phyloP scores from a whole-genome alignment of 2,797 vertebrate genomes.

The Lepilemur ruficaudatus region DNA sequence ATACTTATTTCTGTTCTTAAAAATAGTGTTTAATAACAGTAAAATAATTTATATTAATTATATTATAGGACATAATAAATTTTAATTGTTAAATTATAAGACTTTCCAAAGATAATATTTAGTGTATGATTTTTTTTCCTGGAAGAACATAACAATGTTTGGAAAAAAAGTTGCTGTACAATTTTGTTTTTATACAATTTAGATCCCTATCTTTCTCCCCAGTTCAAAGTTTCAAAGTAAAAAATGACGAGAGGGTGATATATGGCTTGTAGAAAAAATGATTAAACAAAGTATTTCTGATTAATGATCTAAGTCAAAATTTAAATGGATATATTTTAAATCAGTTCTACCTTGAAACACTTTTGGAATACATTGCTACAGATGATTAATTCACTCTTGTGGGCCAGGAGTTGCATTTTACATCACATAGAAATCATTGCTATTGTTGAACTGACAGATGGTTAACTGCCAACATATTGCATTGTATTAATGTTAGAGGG shows the following conservation, averaged over 20 bases:
- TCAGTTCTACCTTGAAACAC: neutral
- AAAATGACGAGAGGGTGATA: neutral
- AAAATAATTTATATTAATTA: neutral
- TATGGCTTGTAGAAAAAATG: neutral
- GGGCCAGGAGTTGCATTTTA: conserved; percentile 16
- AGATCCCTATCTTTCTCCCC: neutral
- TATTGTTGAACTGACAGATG: neutral
- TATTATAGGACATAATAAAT: neutral
- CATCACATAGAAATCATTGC: neutral
- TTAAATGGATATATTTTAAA: neutral
- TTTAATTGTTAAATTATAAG: conserved; percentile 3
- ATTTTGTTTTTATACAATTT: conserved; percentile 4
- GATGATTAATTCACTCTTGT: neutral
- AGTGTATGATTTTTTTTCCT: neutral
- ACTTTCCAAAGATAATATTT: neutral
- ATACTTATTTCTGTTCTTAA: neutral
- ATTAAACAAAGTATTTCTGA: neutral
- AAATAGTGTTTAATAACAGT: neutral
- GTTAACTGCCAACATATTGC: too few species aligned
- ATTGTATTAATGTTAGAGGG: neutral
- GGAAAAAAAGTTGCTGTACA: neutral
- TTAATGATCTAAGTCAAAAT: neutral
- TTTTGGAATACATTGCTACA: neutral
- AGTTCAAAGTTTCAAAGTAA: neutral
- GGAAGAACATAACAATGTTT: neutral